Conservation (phyloP, 1,140 invertebrate genomes). For the Diorhabda sublineata region DNA sequence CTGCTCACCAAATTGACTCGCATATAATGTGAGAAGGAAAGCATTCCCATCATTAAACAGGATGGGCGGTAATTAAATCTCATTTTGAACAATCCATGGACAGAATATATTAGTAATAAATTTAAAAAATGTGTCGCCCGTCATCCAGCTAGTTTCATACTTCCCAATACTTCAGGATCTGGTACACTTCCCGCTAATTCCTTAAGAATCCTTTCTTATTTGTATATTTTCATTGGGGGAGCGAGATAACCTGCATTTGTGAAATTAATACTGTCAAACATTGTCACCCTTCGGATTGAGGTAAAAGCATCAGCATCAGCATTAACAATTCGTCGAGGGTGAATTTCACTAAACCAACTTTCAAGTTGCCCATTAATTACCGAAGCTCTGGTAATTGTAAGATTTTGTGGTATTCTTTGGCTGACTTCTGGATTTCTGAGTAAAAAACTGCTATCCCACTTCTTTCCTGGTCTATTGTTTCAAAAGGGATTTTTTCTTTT, state of each 20-base stretch:
- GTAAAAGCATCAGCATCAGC: constrained; percentile 23
- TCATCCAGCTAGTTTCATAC: constrained; percentile 46
- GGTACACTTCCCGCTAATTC: background rate
- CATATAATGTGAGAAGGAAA: background rate
- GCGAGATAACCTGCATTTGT: background rate
- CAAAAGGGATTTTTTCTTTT: constrained; percentile 9
- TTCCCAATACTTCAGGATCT: constrained; percentile 16
- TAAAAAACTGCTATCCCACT: constrained; percentile 20
- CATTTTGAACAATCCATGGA: constrained; percentile 41
- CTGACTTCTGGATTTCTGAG: constrained; percentile 7
- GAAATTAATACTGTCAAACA: background rate
- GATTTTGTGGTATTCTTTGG: constrained; percentile 18
- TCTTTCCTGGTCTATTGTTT: constrained; percentile 12
- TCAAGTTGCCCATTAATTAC: constrained; percentile 12
- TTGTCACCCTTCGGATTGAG: background rate
- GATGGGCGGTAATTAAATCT: constrained; percentile 21
- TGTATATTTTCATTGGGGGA: background rate
- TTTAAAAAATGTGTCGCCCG: constrained; percentile 43
- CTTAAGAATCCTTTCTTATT: background rate
- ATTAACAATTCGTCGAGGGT: constrained; percentile 43
- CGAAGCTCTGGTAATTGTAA: constrained; percentile 19
- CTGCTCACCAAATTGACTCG: background rate
- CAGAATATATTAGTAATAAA: constrained; percentile 45
- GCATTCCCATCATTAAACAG: background rate
- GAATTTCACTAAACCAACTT: constrained; percentile 13